Evolutionary conservation across 2,113 vertebrate species (phyloP).

Genomic region (Erpornis zantholeuca): DNA sequence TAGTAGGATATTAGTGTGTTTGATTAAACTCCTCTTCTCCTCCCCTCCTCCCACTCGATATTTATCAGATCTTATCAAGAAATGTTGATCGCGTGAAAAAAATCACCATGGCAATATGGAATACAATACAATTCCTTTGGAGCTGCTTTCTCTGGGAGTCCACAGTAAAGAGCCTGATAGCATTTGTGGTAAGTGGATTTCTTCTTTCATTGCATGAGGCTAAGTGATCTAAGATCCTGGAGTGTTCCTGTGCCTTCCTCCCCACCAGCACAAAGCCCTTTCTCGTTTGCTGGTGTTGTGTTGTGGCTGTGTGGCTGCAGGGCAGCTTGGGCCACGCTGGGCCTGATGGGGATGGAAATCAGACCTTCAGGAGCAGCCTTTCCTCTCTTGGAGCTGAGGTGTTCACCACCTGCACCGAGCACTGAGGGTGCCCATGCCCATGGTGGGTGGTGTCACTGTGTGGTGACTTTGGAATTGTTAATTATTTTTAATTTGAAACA

Average conservation of each 20-base stretch:
- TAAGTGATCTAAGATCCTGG: neutral
- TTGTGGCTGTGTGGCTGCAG: neutral
- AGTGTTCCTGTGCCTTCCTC: neutral
- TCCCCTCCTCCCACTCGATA: constrained; percentile 27
- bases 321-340: neutral
- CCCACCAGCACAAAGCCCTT: accelerated
- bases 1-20: constrained; percentile 12
- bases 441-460: neutral
- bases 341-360: neutral
- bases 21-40: constrained; percentile 37
- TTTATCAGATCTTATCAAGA: constrained; percentile 88
- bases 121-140: constrained; percentile 91
- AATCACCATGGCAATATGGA: constrained; percentile 91
- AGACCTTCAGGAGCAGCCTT: neutral
- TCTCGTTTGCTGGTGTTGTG: neutral
- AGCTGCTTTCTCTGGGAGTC: constrained; percentile 99
- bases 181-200: constrained; percentile 89
- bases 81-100: constrained; percentile 93
- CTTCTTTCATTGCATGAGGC: neutral
- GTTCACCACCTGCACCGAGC: accelerated
- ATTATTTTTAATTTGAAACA: neutral
- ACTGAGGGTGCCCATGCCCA: accelerated
- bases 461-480: neutral
- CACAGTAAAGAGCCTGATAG: constrained; percentile 83
- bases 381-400: neutral